Evolutionary conservation across 2,888 invertebrate genomes (phyloP), one percentile per base, ranked within the genome.

Genomic region (Drosophila ochracea): DNA sequence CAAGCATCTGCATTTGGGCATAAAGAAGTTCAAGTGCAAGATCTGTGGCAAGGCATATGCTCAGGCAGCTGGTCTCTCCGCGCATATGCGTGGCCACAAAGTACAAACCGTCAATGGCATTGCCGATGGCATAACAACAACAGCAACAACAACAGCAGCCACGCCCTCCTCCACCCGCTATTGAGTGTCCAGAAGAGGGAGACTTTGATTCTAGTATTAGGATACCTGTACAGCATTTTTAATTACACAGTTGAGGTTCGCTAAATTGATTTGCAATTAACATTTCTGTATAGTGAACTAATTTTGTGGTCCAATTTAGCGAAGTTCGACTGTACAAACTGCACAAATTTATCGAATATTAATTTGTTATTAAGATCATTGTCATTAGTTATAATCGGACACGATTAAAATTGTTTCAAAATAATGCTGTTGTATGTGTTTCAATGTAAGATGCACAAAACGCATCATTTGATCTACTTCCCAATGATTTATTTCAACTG

Each of bases 51-150:
- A 91, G 62, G 87, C 91, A 0, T 92, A 91, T 68, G 90, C 91
- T 7, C 92, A 92, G 77, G 84, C 89, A 59, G 92, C 92, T 25
- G 93, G 93, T 3, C 75, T 92, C 2, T 91, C 93, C 19, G 92
- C 91, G 10, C 92, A 92, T 73, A 92, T 92, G 92, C 89, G 92
- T 7, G 62, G 62, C 19, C 84, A 84, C 66, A 92, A 89, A 53
- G 69, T 81, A 5, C 83, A 89, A 61, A 53, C 64, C 10, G 25
- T 58, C 31, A 73, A 55, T 50, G 76, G 62, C 28, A 57, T 67
- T 11, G 55, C 5, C 19, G 77, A 68, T n/a, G 33, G 7, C 1
- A 16, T 37, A 3, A n/a, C 43, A 11, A 1, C 39, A 11, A n/a
- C 43, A 10, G 0, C 31, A 2, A 9, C 13, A 4, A n/a, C 43